Base-by-base conservation (phyloP, 2,888 invertebrate genomes). In the Meandrusa payeni region DNA sequence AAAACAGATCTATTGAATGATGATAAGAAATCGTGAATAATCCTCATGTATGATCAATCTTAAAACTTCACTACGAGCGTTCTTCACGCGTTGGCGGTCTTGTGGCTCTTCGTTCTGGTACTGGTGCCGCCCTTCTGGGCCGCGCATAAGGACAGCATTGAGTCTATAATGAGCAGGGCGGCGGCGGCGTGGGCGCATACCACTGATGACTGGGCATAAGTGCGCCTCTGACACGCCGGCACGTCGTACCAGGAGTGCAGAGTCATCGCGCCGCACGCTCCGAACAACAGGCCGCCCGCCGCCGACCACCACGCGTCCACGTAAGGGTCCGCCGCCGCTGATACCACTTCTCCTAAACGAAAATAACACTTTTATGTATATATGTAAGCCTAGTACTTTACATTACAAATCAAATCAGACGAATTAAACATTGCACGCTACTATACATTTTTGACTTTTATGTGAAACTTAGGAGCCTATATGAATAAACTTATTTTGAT, bases 261-360 rank as follows among this genome's bases (percentile, higher is more conserved):
- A 0, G 77, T 78, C n/a, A 78, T 52, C 1, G 61, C 71, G 1
- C 78, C 86, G 45, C 80, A 75, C 0, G 71, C 61, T 0, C 64
- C 85, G 55, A 71, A 83, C 11, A 85, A 50, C 4, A 57, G 53
- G 3, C 68, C 70, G n/a, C 83, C 86, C 3, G 58, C 52, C 1
- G 72, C 72, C 0, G 81, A 80, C 86, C 85, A 87, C 81, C 81
- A 83, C 37, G 77, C 76, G 54, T 79, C 82, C n/a, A 86, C 61
- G 57, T 81, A 85, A 24, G 80, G 70, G 54, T 86, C 86, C 33
- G 85, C 75, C 42, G 76, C 68, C 49, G 78, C 77, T 28, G 83
- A 82, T 40, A 87, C 75, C 43, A 69, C 62, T 58, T 86, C 86
- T 22, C 80, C 86, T 86, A 17, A 3, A 5, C 3, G n/a, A 23